phyloP scores from a whole-genome alignment of 2,113 vertebrate species.

The Rhineura floridana region DNA sequence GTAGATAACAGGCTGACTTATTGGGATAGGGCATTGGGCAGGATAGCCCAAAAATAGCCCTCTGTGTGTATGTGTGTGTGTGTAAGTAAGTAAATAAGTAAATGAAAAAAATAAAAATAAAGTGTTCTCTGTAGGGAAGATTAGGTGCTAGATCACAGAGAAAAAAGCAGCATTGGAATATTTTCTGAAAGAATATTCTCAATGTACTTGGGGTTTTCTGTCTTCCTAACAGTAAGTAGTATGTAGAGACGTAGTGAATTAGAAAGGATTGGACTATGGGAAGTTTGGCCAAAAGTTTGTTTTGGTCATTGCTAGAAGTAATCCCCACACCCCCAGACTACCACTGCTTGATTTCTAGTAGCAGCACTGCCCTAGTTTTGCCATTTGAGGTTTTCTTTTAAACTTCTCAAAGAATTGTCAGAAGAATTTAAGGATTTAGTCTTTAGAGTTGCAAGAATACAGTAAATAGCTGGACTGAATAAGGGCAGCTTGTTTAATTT shows the following conservation, averaged over 20 bases:
- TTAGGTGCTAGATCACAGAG: no score
- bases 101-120: no score
- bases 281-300: neutral
- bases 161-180: neutral
- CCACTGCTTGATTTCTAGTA: neutral
- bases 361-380: neutral
- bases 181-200: neutral
- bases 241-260: neutral
- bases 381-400: neutral
- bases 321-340: no score
- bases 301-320: neutral
- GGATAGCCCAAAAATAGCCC: neutral
- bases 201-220: neutral
- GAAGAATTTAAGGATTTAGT: neutral
- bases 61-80: no score
- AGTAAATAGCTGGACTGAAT: neutral
- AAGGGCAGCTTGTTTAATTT: neutral
- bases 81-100: no score
- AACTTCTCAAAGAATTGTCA: neutral
- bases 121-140: no score
- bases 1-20: neutral
- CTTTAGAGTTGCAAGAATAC: neutral
- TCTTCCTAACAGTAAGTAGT: neutral
- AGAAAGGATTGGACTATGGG: neutral
- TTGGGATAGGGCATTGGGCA: neutral